Base-by-base conservation (phyloP, 2,113 vertebrate species). In the Takifugu flavidus region DNA sequence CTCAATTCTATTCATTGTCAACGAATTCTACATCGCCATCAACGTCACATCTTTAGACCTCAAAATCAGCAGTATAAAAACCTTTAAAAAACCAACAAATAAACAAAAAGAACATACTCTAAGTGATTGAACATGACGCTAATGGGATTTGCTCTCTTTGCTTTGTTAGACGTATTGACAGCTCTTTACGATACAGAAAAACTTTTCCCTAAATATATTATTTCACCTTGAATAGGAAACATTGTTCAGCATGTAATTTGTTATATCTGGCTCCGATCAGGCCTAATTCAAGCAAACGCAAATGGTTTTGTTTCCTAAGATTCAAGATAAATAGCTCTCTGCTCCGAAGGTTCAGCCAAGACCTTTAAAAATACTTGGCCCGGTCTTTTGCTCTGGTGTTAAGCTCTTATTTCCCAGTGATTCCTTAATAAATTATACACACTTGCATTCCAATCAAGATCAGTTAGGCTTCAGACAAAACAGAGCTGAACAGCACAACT, bases 231-330 rank as follows among this genome's bases (percentile, higher is more conserved):
- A 75, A 75, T 56, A 55, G 69, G 44, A 73, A 84, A 77, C 63
- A 75, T 69, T 80, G 67, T 81, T 79, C 67, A 57, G 66, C 59
- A 62, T 79, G 58, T 83, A 69, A 82, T 84, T 81, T 73, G 57
- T 42, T 72, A 45, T 63, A 72, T 85, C 83, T 88, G 83, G 76
- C 59, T 82, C 59, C 73, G 75, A 81, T 89, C 83, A 85, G 25
- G 51, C 66, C 71, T 83, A 79, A 85, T 78, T 89, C 67, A 77
- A 77, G 65, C 67, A 75, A 84, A 87, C 68, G 76, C 74, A 77
- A 83, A 78, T 55, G 74, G 72, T 84, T 88, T 85, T 0, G 44
- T 82, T 82, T 78, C 74, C 65, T 71, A 76, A 74, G 58, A 59
- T 66, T 66, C 66, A 71, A 84, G 83, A 84, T 75, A 84, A 82